These are phyloP conservation scores for Mesocricetus auratus DNA, from an alignment of 2,113 vertebrate genomes.

Conservation along the genomic window DNA sequence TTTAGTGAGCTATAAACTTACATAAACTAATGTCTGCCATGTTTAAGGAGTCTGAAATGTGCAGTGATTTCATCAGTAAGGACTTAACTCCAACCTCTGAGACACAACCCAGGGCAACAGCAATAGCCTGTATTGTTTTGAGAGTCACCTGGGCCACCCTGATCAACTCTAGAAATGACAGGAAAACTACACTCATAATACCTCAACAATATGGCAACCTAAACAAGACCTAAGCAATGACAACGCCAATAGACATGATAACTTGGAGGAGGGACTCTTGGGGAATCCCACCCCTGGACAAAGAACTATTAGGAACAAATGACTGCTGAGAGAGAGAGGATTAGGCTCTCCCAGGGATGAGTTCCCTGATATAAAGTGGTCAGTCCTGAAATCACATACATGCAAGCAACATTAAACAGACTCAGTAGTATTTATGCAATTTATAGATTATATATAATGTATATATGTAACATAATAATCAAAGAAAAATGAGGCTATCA, in stretches of 20 bases:
- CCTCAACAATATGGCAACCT: neutral
- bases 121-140: neutral
- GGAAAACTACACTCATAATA: neutral
- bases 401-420: neutral
- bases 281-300: neutral
- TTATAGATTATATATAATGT: neutral
- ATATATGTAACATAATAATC: neutral
- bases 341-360: neutral
- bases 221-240: neutral
- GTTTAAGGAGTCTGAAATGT: neutral
- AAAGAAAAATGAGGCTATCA: neutral
- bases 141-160: neutral
- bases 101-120: neutral
- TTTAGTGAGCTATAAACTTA: slow-evolving; percentile 15
- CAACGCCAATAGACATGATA: neutral
- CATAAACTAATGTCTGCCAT: neutral
- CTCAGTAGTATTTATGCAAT: neutral
- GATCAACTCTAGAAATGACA: neutral
- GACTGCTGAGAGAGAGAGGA: neutral
- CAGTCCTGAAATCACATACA: neutral
- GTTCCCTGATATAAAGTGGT: neutral
- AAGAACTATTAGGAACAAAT: neutral
- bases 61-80: neutral
- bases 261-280: neutral
- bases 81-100: neutral